Conservation (phyloP, 2,113 vertebrate genomes). For the Salvelinus fontinalis region DNA sequence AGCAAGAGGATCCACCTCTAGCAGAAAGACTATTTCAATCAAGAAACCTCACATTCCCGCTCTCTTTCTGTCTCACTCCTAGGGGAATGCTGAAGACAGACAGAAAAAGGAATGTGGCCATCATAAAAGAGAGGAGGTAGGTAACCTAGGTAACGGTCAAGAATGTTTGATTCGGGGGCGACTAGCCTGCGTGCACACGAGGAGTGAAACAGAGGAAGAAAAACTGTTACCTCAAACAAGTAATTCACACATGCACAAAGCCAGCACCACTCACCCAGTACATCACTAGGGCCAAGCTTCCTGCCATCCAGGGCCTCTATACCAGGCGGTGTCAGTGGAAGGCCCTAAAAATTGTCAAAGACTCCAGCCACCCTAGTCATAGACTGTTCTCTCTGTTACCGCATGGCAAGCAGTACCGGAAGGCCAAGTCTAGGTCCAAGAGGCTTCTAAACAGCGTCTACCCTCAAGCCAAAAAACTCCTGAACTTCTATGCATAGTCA, state of each 20-base stretch:
- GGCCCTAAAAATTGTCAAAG: too few species aligned
- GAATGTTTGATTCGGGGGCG: slow-evolving; percentile 17
- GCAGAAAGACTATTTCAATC: slow-evolving; percentile 28
- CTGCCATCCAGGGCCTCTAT: too few species aligned
- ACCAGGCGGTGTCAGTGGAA: too few species aligned
- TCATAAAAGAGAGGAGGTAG: slow-evolving; percentile 2
- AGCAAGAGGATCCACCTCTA: slow-evolving; percentile 17
- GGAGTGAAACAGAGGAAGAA: slow-evolving; percentile 16
- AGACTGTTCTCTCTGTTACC: too few species aligned
- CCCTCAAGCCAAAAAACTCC: too few species aligned
- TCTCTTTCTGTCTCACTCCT: background rate
- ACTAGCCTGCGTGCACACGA: slow-evolving; percentile 10
- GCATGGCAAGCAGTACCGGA: too few species aligned
- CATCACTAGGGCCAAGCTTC: too few species aligned
- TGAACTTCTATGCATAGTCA: too few species aligned
- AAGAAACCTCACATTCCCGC: background rate
- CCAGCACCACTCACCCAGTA: slow-evolving; percentile 52
- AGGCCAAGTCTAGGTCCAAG: too few species aligned
- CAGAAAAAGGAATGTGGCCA: background rate
- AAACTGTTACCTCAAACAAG: too few species aligned
- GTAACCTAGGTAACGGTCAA: slow-evolving; percentile 40
- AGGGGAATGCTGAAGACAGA: background rate
- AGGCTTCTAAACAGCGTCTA: too few species aligned
- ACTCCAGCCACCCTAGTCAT: too few species aligned
- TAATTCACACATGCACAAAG: slow-evolving; percentile 11